Base-by-base conservation (phyloP, 2,797 vertebrate genomes). In the Silurus lanzhouensis region DNA sequence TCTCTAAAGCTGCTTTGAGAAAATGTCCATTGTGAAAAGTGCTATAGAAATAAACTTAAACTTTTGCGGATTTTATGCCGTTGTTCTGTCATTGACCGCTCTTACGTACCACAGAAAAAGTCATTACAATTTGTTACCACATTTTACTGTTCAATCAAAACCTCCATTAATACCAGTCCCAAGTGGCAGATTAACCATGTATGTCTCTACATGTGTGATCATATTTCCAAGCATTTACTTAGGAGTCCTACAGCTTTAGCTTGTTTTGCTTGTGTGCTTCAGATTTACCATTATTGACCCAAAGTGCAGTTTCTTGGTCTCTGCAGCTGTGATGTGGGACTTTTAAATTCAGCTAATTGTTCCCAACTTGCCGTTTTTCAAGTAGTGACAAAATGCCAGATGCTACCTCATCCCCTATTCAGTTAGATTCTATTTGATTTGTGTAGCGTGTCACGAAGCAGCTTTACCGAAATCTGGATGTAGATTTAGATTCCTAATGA, bases 131-230 rank as follows among this genome's bases (percentile, higher is more conserved):
- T 57, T 86, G 77, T 83, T 71, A 55, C 48, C 60, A 63, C 57
- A 72, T 70, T 86, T 85, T 82, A 78, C 57, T 68, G 68, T 48
- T 79, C 52, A 44, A 31, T 14, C 67, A 67, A 75, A 87, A 74
- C 71, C 70, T 84, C 87, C 55, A 85, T 88, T 86, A 87, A 79
- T 38, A 38, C 38, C 74, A 71, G 63, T 63, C 67, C 83, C 48
- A 44, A 70, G 84, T 52, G 57, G 55, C 75, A 83, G 55, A 76
- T 82, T 72, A 48, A 66, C 60, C 14, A 48, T 58, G 61, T 57
- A 9, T 31, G 55, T 83, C 55, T 85, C 46, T 70, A 10, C 31
- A 82, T 9, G 66, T 81, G 66, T 83, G n/a, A 22, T 27, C 20
- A 5, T 27, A 27, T 76, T 60, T 86, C 48, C 48, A 58, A 82